Evolutionary conservation across 2,113 vertebrate genomes (phyloP).

Genomic region (Paedocypris sp.): DNA sequence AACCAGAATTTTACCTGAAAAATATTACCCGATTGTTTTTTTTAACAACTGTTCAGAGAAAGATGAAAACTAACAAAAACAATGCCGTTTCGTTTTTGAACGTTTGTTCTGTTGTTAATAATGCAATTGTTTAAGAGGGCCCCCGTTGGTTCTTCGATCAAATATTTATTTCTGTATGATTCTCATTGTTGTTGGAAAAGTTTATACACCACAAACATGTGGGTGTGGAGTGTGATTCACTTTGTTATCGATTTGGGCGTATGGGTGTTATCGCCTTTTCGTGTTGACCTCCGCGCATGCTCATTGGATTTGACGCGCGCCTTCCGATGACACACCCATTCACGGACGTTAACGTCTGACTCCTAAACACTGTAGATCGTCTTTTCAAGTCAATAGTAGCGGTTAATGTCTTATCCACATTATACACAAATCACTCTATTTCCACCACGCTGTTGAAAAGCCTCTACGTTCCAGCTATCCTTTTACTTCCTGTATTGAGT

Average conservation of each 20-base stretch:
- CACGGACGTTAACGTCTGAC: neutral
- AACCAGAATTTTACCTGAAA: no score
- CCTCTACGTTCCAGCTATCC: conserved; percentile 4
- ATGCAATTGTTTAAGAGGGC: no score
- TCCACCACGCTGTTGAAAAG: conserved; percentile 11
- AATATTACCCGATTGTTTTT: no score
- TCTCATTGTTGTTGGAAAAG: no score
- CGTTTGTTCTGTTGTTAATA: no score
- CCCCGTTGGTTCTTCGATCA: no score
- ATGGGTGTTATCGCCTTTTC: neutral
- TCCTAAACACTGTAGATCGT: neutral
- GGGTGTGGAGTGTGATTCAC: neutral
- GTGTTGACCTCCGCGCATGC: neutral
- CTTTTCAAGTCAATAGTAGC: neutral
- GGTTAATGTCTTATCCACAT: neutral
- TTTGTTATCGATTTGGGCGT: neutral
- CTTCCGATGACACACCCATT: neutral
- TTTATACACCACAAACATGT: no score
- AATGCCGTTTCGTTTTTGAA: no score
- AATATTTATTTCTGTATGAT: no score
- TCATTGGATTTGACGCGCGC: neutral
- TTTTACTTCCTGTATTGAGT: conserved; percentile 32
- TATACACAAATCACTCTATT: neutral
- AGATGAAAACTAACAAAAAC: no score
- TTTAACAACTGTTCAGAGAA: no score